Base-by-base conservation (phyloP, 2,888 invertebrate species). In the Machimus atricapillus region DNA sequence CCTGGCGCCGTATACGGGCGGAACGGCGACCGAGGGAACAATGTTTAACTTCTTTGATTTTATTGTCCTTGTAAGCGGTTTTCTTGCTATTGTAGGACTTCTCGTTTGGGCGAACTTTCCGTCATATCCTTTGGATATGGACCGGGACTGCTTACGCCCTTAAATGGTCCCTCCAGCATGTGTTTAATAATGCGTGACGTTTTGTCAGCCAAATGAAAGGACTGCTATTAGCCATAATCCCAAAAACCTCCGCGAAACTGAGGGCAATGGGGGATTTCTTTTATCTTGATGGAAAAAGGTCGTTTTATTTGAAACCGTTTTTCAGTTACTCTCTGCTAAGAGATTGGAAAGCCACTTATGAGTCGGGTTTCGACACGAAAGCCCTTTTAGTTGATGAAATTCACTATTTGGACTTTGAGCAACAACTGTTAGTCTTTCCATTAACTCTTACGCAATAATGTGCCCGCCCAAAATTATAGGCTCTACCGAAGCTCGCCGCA, bases 51-150 rank as follows among this genome's bases (percentile, higher is more conserved):
- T 87, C 58, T 87, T 83, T 87, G 82, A 82, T 83, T 87, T 87
- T 85, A 87, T 87, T 83, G 76, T 83, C 83, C 85, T 76, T 87
- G 74, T 87, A 87, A 87, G 87, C 83, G 87, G 87, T 85, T 87
- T 81, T 58, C 83, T 83, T 83, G 66, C 83, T 19, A 27, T 58
- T 81, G 78, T 78, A 78, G 78, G 78, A 78, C 19, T 78, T 77
- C n/a, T 78, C 40, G 78, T 43, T 78, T 14, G 43, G 78, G 43
- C 31, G 43, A 52, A 31, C 46, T 81, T 34, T 16, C n/a, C 16
- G 81, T 34, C 27, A 81, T 81, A 81, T 52, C 56, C 6, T 6
- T n/a, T 23, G 31, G 23, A 43, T 23, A 34, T 34, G 12, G 81
- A 31, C 52, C 27, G 34, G 27, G 37, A 8, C 83, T 66, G 73